These are phyloP conservation scores for Melanotaenia parkinsoni DNA, from an alignment of 2,797 vertebrate species.

Conservation along the genomic window DNA sequence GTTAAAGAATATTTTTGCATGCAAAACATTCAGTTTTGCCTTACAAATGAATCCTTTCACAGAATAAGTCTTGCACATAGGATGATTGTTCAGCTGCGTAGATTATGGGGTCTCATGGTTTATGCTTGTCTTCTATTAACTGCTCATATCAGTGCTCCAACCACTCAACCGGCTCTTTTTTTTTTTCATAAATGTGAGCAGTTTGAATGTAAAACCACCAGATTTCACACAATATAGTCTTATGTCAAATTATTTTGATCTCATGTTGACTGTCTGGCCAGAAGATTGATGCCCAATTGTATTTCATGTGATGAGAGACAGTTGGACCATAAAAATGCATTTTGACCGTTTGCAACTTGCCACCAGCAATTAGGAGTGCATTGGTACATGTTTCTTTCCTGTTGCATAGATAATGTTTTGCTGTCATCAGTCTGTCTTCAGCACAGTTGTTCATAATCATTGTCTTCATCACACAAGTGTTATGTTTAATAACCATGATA, in stretches of 20 bases:
- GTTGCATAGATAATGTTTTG: slow-evolving; percentile 50
- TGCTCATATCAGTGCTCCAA: slow-evolving; percentile 58
- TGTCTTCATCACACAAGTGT: slow-evolving; percentile 55
- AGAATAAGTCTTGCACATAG: background rate
- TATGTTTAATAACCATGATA: slow-evolving; percentile 50
- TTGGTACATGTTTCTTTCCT: slow-evolving; percentile 44
- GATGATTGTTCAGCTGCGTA: slow-evolving; percentile 55
- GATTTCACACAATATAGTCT: slow-evolving; percentile 44
- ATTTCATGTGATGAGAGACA: slow-evolving; percentile 29
- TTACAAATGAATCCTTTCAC: slow-evolving; percentile 19
- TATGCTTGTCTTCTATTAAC: slow-evolving; percentile 57
- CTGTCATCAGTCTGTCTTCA: slow-evolving; percentile 55
- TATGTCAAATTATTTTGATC: slow-evolving; percentile 37
- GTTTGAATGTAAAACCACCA: slow-evolving; percentile 79
- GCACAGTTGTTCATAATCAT: slow-evolving; percentile 52
- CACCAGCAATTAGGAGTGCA: slow-evolving; percentile 69
- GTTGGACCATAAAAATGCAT: slow-evolving; percentile 29
- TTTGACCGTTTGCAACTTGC: slow-evolving; percentile 52
- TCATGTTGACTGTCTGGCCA: slow-evolving; percentile 32
- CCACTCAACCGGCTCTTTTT: background rate
- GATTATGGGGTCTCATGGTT: slow-evolving; percentile 49
- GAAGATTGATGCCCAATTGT: slow-evolving; percentile 31
- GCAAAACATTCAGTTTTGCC: slow-evolving; percentile 19
- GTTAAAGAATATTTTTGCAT: slow-evolving; percentile 18
- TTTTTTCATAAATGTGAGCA: slow-evolving; percentile 58